A percentile compares a stretch with the other conserved stretches of the same genome.
phyloP scores from a whole-genome alignment of 2,797 vertebrate genomes.

The Enteromius mattozi region DNA sequence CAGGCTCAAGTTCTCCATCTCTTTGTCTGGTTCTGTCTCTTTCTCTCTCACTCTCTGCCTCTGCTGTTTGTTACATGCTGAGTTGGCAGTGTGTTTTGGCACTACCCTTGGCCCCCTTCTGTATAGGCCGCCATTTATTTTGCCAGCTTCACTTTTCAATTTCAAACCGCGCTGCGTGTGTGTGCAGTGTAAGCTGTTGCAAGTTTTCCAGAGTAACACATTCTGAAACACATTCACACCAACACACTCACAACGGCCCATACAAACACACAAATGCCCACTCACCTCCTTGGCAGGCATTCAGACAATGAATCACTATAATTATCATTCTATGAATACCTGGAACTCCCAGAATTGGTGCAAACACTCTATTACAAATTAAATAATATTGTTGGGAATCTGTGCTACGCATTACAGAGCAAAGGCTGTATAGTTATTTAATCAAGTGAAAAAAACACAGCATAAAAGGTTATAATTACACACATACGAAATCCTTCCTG shows the following conservation, averaged over 20 bases:
- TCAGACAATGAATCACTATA: slow-evolving; percentile 51
- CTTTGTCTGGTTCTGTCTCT: slow-evolving; percentile 31
- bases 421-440: neutral
- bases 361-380: slow-evolving; percentile 34
- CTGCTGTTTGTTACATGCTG: slow-evolving; percentile 51
- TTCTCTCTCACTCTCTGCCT: slow-evolving; percentile 45
- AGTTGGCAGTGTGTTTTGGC: slow-evolving; percentile 60
- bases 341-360: slow-evolving; percentile 37
- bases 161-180: slow-evolving; percentile 49
- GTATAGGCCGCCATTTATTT: slow-evolving; percentile 49
- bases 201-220: slow-evolving; percentile 48
- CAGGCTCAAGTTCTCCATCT: slow-evolving; percentile 36
- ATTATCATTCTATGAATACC: slow-evolving; percentile 46
- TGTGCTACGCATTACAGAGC: neutral
- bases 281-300: slow-evolving; percentile 50
- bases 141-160: slow-evolving; percentile 60
- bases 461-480: neutral
- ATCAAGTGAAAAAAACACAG: neutral
- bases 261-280: slow-evolving; percentile 48
- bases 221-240: slow-evolving; percentile 43
- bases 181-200: slow-evolving; percentile 52
- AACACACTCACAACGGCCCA: slow-evolving; percentile 47
- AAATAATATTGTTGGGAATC: slow-evolving; percentile 22
- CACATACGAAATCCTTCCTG: neutral
- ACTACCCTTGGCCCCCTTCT: slow-evolving; percentile 35